phyloP scores from a whole-genome alignment of 2,113 vertebrate genomes.

The Trematocara stigmaticum region DNA sequence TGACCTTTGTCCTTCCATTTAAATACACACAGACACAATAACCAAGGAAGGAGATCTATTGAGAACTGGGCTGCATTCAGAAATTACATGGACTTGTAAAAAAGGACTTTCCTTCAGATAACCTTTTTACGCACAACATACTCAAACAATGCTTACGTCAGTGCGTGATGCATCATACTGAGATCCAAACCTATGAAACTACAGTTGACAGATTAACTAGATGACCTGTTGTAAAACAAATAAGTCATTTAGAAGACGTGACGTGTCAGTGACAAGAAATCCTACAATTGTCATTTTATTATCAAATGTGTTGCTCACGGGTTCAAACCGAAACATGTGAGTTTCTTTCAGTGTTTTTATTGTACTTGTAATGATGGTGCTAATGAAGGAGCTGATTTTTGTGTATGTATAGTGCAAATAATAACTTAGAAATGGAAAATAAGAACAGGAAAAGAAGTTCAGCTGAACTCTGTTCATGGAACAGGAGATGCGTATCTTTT shows the following conservation, averaged over 20 bases:
- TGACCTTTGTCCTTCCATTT: slow-evolving; percentile 39
- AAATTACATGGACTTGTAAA: neutral
- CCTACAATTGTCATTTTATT: neutral
- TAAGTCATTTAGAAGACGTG: neutral
- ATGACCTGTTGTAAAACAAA: neutral
- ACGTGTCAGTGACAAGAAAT: neutral
- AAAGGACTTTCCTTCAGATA: slow-evolving; percentile 1
- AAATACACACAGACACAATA: neutral
- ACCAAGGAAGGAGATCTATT: slow-evolving; percentile 7
- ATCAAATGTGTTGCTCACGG: neutral
- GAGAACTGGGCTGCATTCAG: neutral
- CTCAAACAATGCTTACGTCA: neutral
- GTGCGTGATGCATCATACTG: neutral
- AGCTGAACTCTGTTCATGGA: neutral
- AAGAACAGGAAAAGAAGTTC: neutral
- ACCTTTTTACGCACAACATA: slow-evolving; percentile 15
- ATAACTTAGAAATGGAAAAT: neutral
- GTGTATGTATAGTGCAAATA: fast-evolving
- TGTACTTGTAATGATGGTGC: neutral
- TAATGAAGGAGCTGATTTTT: neutral
- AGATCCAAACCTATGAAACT: neutral
- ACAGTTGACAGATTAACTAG: neutral
- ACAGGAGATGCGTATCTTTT: neutral
- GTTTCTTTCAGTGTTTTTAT: neutral
- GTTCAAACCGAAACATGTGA: neutral